phyloP scores from a whole-genome alignment of 1,140 invertebrate genomes.

The Oedothorax gibbosus region DNA sequence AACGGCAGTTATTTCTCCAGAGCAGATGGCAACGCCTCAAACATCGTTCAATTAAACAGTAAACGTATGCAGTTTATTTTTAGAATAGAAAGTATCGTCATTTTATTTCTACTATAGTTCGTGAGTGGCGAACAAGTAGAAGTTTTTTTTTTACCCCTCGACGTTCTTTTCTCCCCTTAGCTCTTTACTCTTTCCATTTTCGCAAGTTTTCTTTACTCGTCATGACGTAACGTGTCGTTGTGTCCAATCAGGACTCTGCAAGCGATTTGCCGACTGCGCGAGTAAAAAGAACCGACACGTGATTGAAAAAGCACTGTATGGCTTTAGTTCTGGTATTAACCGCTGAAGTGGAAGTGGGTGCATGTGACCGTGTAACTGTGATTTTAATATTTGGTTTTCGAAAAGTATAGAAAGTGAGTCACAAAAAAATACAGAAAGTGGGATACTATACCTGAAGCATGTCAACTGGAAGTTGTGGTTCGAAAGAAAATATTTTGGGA shows the following conservation, averaged over 20 bases:
- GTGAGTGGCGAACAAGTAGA: background rate
- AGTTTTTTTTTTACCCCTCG: constrained; percentile 6
- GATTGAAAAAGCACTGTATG: constrained; percentile 39
- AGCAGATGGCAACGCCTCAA: constrained; percentile 27
- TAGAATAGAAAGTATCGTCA: constrained; percentile 7
- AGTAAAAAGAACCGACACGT: constrained; percentile 29
- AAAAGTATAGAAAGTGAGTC: background rate
- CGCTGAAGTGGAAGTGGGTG: constrained; percentile 14
- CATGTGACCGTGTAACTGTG: background rate
- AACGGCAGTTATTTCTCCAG: constrained; percentile 13
- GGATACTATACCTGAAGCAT: background rate
- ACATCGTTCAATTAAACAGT: constrained; percentile 36
- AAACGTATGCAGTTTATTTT: constrained; percentile 25
- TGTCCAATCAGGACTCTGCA: constrained; percentile 13
- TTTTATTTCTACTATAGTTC: constrained; percentile 12
- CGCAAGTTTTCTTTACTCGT: constrained; percentile 32
- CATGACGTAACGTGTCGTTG: constrained; percentile 6
- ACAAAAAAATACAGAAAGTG: background rate
- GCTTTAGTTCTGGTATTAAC: constrained; percentile 53
- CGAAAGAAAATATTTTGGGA: no score
- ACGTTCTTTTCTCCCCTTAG: background rate
- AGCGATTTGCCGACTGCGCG: constrained; percentile 44
- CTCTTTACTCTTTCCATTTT: constrained; percentile 27
- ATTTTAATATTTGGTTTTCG: background rate
- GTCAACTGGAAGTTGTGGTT: constrained; percentile 2